These are phyloP conservation scores for Brachynemurus nebulosus DNA, from an alignment of 2,888 invertebrate species.

Conservation along the genomic window DNA sequence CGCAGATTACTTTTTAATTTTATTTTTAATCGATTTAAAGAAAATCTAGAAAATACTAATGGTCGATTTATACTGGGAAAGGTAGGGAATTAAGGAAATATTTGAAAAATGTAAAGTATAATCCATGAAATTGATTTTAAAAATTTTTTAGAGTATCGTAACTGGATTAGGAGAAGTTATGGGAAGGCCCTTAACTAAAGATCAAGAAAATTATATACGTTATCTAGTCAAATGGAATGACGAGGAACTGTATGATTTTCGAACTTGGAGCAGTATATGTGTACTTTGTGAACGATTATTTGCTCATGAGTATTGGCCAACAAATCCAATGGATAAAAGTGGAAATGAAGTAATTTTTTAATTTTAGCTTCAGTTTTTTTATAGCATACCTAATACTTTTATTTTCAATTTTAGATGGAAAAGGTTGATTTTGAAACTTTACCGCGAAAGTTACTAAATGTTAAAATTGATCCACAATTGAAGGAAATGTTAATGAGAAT, in stretches of 20 bases:
- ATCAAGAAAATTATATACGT: slow-evolving; percentile 36
- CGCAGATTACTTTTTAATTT: slow-evolving; percentile 41
- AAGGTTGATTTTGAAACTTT: slow-evolving; percentile 53
- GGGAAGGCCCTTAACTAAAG: slow-evolving; percentile 42
- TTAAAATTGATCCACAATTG: slow-evolving; percentile 36
- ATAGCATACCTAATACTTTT: slow-evolving; percentile 14
- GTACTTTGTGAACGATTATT: slow-evolving; percentile 61
- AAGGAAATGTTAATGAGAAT: slow-evolving; percentile 31
- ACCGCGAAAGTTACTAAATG: slow-evolving; percentile 38
- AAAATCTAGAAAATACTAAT: slow-evolving; percentile 24
- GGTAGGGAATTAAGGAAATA: slow-evolving; percentile 24
- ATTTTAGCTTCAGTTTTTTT: slow-evolving; percentile 2
- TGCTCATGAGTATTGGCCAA: slow-evolving; percentile 36
- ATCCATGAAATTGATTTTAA: too few species aligned
- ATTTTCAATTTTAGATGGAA: slow-evolving; percentile 41
- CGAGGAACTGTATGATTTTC: slow-evolving; percentile 44
- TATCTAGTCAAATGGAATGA: slow-evolving; percentile 39
- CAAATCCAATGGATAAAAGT: slow-evolving; percentile 41
- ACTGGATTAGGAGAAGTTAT: slow-evolving; percentile 46
- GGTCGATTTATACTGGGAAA: slow-evolving; percentile 32
- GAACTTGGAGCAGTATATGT: slow-evolving; percentile 66
- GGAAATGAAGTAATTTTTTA: slow-evolving; percentile 8
- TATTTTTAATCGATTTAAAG: slow-evolving; percentile 35
- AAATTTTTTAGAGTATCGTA: slow-evolving; percentile 36
- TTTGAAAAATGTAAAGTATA: not conserved